Conservation (phyloP, 2,113 vertebrate species). For the Neofelis nebulosa region DNA sequence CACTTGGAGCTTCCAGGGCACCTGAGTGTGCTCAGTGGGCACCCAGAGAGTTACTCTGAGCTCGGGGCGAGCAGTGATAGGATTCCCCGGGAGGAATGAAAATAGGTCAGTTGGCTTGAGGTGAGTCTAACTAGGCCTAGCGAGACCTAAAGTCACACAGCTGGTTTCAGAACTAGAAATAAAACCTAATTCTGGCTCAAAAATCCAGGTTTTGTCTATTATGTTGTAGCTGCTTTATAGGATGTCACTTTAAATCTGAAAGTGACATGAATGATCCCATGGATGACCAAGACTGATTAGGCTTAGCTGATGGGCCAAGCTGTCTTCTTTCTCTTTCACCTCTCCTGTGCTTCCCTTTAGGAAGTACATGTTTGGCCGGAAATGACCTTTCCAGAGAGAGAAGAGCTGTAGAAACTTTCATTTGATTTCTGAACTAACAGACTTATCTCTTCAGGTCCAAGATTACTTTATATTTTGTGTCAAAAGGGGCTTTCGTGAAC, state of each 20-base stretch:
- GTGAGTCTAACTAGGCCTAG: not conserved
- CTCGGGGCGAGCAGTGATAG: not conserved
- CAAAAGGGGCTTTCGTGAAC: conserved; percentile 37
- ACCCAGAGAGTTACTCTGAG: not conserved
- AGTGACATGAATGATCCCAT: not conserved
- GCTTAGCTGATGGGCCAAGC: not conserved
- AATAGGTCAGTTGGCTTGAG: not conserved
- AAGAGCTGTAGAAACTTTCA: not conserved
- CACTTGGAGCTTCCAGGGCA: not conserved
- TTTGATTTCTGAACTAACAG: conserved; percentile 2
- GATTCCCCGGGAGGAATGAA: not conserved
- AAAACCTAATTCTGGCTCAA: not conserved
- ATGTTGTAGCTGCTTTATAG: not conserved
- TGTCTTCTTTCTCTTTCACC: not conserved
- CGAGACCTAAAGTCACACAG: not conserved
- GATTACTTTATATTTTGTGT: conserved; percentile 32
- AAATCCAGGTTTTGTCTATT: not conserved
- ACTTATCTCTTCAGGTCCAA: conserved; percentile 25
- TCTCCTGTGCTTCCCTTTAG: conserved; percentile 33
- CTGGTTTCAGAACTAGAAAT: conserved; percentile 30
- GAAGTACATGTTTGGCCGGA: conserved; percentile 13
- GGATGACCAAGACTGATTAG: not conserved
- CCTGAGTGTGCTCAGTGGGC: not conserved
- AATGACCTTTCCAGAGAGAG: not conserved
- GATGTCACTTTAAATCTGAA: conserved; percentile 1